Percentiles rank a stretch among this genome's conserved stretches.
Conservation (phyloP, 2,113 vertebrate species). For the Chaenocephalus aceratus region DNA sequence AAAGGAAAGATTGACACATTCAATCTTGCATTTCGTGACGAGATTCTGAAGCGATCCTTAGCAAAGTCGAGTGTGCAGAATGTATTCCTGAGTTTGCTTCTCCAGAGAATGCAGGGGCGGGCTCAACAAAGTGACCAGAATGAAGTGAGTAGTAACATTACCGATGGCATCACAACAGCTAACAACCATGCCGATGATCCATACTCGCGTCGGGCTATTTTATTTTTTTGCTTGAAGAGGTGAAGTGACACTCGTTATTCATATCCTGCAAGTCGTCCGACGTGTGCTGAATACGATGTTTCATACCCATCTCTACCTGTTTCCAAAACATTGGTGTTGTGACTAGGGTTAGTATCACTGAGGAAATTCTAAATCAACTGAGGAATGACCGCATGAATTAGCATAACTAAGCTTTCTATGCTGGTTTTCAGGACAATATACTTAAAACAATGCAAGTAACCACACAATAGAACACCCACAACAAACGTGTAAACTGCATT, state of each 20-base stretch:
- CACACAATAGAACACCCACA: conserved; percentile 76
- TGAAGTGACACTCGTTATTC: conserved; percentile 1
- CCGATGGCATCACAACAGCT: conserved; percentile 59
- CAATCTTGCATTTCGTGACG: conserved; percentile 36
- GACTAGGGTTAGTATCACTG: conserved; percentile 60
- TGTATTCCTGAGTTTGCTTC: conserved; percentile 83
- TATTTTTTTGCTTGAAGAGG: conserved; percentile 9
- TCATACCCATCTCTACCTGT: conserved; percentile 31
- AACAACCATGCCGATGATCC: conserved; percentile 64
- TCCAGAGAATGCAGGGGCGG: conserved; percentile 65
- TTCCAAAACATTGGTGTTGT: conserved; percentile 33
- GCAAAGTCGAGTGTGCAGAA: conserved; percentile 72
- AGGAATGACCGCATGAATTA: conserved; percentile 67
- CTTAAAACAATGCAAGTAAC: conserved; percentile 68
- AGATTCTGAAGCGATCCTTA: conserved; percentile 67
- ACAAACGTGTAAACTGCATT: conserved; percentile 72
- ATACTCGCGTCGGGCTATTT: conserved; percentile 18
- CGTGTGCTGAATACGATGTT: conserved; percentile 31
- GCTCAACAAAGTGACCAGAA: conserved; percentile 54
- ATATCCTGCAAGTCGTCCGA: conserved; percentile 28
- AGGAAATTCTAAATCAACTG: conserved; percentile 45
- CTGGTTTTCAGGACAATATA: conserved; percentile 73
- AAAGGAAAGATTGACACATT: conserved; percentile 28
- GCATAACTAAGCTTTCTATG: conserved; percentile 73
- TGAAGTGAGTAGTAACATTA: conserved; percentile 49